Evolutionary conservation across 2,888 invertebrate genomes (phyloP).

Genomic region (Neoascia interrupta): DNA sequence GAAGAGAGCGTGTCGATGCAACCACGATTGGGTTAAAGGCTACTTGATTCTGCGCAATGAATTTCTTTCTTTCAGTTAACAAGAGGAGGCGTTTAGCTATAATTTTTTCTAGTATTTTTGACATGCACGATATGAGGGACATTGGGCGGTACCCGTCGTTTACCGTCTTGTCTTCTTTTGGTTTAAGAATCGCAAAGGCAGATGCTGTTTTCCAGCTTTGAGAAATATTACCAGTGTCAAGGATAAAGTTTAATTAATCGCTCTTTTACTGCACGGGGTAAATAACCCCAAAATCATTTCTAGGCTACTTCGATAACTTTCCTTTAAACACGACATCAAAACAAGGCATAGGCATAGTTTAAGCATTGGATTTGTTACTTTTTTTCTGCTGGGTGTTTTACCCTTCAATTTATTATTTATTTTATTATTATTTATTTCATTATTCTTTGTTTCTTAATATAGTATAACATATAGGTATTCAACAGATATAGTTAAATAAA

Average conservation of each 20-base stretch:
- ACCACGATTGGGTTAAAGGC: slow-evolving; percentile 46
- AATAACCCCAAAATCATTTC: no score
- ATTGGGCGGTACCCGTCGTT: background rate
- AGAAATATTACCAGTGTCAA: no score
- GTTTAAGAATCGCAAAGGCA: no score
- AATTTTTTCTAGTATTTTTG: slow-evolving; percentile 3
- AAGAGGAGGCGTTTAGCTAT: background rate
- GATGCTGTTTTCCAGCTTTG: no score
- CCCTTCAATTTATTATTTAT: background rate
- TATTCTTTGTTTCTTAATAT: no score
- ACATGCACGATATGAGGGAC: background rate
- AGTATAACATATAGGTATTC: no score
- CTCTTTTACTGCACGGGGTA: no score
- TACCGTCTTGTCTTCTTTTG: background rate
- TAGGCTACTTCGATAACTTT: no score
- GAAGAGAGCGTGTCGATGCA: slow-evolving; percentile 37
- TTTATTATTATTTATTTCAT: no score
- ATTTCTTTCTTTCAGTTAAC: slow-evolving; percentile 18
- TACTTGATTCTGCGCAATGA: slow-evolving; percentile 12
- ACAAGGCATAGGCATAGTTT: background rate
- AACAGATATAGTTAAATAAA: no score
- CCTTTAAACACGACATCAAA: no score
- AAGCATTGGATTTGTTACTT: background rate
- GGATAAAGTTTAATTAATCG: no score
- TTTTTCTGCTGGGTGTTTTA: background rate